Conservation (phyloP, 2,797 vertebrate genomes). For the Chrysolophus pictus region DNA sequence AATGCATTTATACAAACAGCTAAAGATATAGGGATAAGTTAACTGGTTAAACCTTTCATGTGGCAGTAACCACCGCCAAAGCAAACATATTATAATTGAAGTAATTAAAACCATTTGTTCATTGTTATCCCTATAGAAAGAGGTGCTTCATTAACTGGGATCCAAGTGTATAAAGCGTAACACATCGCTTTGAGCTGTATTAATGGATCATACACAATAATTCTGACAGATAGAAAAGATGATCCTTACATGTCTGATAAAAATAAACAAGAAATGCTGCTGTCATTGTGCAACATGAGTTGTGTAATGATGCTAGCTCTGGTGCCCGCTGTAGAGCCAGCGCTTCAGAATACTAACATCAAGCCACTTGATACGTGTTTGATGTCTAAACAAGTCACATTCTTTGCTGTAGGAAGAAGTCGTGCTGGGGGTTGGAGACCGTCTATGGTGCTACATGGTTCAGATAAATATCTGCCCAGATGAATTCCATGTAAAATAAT, state of each 20-base stretch:
- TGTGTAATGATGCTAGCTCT: slow-evolving; percentile 43
- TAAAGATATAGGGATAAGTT: slow-evolving; percentile 35
- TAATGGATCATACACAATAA: slow-evolving; percentile 48
- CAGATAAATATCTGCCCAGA: background rate
- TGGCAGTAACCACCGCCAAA: slow-evolving; percentile 54
- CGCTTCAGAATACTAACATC: slow-evolving; percentile 59
- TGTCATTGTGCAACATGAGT: slow-evolving; percentile 30
- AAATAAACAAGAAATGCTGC: slow-evolving; percentile 60
- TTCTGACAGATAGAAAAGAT: slow-evolving; percentile 67
- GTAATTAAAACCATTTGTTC: slow-evolving; percentile 59
- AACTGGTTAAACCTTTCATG: slow-evolving; percentile 52
- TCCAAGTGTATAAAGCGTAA: slow-evolving; percentile 6
- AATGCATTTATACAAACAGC: background rate
- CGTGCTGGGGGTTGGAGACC: background rate
- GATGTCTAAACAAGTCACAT: slow-evolving; percentile 61
- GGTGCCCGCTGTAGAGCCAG: background rate
- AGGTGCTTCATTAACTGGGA: slow-evolving; percentile 46
- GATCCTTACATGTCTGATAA: slow-evolving; percentile 61
- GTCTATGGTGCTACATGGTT: background rate
- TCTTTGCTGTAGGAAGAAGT: slow-evolving; percentile 39
- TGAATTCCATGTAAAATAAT: background rate
- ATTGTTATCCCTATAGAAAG: slow-evolving; percentile 35
- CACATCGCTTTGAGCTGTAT: slow-evolving; percentile 39
- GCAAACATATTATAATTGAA: slow-evolving; percentile 33
- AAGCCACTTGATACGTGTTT: slow-evolving; percentile 51